Base-by-base conservation (phyloP, 2,797 vertebrate genomes). In the Sylvilagus floridanus region DNA sequence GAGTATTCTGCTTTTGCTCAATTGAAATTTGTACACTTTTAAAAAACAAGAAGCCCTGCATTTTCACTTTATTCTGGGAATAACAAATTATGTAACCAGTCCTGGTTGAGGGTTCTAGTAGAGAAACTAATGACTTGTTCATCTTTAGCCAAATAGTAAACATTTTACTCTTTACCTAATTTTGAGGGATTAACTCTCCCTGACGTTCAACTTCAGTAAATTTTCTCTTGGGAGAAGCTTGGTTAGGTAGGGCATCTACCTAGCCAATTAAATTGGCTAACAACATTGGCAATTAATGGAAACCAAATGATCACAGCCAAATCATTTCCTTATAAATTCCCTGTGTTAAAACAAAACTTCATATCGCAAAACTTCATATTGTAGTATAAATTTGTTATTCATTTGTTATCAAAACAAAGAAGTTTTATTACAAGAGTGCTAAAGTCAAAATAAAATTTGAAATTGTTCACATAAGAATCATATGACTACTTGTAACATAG, bases 401-500 rank as follows among this genome's bases (percentile, higher is more conserved):
- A 57, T 83, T 84, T 90, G 22, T 89, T 81, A 47, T 68, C 22
- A 22, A 68, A 88, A 77, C 16, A 76, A 69, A 57, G 22, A 91
- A 52, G 32, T 5, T 76, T 32, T 77, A 28, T 63, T 91, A 63
- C 14, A 66, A 24, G 9, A 57, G 13, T 47, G 2, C 54, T 83
- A 86, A 30, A 84, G 17, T 73, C 30, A 87, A 91, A 89, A 63
- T 22, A 91, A n/a, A 52, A 69, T 79, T 86, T 68, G 47, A 88
- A 94, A 90, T 81, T 76, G 37, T 63, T 63, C 57, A 86, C 42
- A 32, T 95, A 88, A 22, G 94, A 24, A n/a, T 82, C 47, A 35
- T 50, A 30, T 92, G 26, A 63, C 13, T 76, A 75, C 50, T 16
- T 86, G 19, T 81, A n/a, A 73, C 5, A 75, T 0, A 42, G 13